A percentile compares a stretch with the other conserved stretches of the same genome.
These are phyloP conservation scores for Harpagoxenus sublaevis DNA, from an alignment of 2,888 invertebrate species.

Conservation along the genomic window DNA sequence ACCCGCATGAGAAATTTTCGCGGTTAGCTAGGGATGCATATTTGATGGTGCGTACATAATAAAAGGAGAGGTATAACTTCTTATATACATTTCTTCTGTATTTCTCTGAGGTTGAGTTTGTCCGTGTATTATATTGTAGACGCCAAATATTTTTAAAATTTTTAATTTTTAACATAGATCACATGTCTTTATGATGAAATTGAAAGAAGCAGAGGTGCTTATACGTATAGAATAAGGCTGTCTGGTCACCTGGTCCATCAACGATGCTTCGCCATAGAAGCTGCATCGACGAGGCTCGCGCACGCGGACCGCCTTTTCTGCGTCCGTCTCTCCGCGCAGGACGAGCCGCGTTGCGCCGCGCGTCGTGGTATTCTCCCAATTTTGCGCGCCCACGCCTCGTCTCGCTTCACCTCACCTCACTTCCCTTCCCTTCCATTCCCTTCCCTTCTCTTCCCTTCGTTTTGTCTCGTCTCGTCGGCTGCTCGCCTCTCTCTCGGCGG, in stretches of 20 bases:
- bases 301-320: constrained; percentile 40
- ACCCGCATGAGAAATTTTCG: neutral
- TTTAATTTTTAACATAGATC: neutral
- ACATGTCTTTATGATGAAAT: neutral
- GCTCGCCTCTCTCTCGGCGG: constrained; percentile 29
- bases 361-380: constrained; percentile 51
- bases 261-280: constrained; percentile 22
- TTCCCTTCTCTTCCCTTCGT: constrained; percentile 1
- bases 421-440: constrained; percentile 11
- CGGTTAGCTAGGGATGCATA: neutral
- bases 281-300: constrained; percentile 37
- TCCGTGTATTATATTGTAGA: neutral
- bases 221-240: neutral
- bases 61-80: neutral
- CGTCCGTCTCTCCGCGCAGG: constrained; percentile 39
- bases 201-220: neutral
- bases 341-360: constrained; percentile 60
- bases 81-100: neutral
- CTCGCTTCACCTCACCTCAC: constrained; percentile 22
- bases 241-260: constrained; percentile 28
- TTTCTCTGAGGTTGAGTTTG: no score
- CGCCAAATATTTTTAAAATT: neutral
- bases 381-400: constrained; percentile 50
- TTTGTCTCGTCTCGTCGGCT: constrained; percentile 4
- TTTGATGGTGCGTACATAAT: neutral